Base-by-base conservation (phyloP, 35 echinoderm and acorn worm genomes). In the Ophioderma brevispina region DNA sequence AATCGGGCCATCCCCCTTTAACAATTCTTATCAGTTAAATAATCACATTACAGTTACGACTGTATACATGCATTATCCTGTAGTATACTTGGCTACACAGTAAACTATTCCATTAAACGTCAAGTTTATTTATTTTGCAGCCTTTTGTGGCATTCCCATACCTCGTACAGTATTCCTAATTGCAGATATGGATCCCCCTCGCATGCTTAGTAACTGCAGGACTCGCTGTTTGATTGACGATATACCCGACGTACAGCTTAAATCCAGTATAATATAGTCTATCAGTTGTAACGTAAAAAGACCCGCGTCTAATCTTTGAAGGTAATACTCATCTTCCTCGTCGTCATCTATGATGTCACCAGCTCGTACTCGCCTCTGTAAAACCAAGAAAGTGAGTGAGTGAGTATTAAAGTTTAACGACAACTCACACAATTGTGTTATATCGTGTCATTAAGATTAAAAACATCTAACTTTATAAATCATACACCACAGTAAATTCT, bases 321-420 rank as follows among this genome's bases (percentile, higher is more conserved):
- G 80, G 91, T 95, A 98, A 64, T 95, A 98, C 39, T 98, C 96
- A 77, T 98, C 96, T 40, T 98, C 96, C 76, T 95, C 90, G 39
- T 98, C 94, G 76, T 98, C 96, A 23, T 95, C 93, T 55, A 98
- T 98, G 35, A 95, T 94, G 88, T 95, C 96, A 79, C 96, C 96
- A 49, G 88, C 90, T 79, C 85, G 64, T 40, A 92, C 40, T 30
- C 90, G 86, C 33, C 70, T 86, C 89, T 95, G 81, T 31, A 55
- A 32, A 77, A 43, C 6, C 19, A 59, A 92, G 85, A 42, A 86
- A 84, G 31, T 70, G 56, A 40, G 37, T 1, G 30, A 77, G 11
- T 13, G 23, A 70, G 59, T 6, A 25, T 25, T n/a, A n/a, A n/a
- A n/a, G n/a, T n/a, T n/a, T n/a, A n/a, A n/a, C n/a, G n/a, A n/a